These are phyloP conservation scores for Pantala flavescens DNA, from an alignment of 1,140 invertebrate species.

Conservation along the genomic window DNA sequence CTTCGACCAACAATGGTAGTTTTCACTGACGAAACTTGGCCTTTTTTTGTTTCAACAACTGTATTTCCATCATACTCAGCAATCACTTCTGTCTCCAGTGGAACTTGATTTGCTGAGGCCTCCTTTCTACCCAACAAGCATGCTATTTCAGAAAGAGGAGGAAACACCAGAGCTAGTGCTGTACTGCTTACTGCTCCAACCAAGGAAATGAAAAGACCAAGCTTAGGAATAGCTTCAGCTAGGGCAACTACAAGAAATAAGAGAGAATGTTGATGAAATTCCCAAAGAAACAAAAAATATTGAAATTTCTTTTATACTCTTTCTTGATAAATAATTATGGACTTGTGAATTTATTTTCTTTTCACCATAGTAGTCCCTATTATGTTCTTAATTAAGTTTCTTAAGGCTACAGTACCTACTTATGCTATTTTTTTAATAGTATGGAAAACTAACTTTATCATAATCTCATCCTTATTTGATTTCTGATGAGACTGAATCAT, in stretches of 20 bases:
- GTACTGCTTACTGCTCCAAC: constrained; percentile 82
- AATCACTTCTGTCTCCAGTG: constrained; percentile 22
- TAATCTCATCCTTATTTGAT: too few relatives aligned
- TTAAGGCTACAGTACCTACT: too few relatives aligned
- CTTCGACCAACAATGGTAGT: not conserved
- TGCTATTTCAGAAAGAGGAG: constrained; percentile 67
- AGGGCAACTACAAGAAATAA: constrained; percentile 54
- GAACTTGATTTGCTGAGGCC: constrained; percentile 26
- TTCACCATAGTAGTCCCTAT: too few relatives aligned
- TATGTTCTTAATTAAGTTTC: too few relatives aligned
- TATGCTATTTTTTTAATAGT: too few relatives aligned
- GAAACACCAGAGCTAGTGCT: constrained; percentile 75
- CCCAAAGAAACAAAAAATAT: too few relatives aligned
- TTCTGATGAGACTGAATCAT: too few relatives aligned
- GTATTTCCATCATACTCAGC: constrained; percentile 25
- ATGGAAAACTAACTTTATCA: too few relatives aligned
- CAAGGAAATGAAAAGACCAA: constrained; percentile 80
- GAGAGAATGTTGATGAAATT: not conserved
- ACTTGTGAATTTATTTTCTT: constrained; percentile 13
- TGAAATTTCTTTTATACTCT: not conserved
- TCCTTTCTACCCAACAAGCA: constrained; percentile 38
- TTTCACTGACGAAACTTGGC: not conserved
- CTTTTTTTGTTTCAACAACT: not conserved
- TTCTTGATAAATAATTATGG: constrained; percentile 16
- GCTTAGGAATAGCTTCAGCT: constrained; percentile 67